Evolutionary conservation across 2,113 vertebrate species (phyloP), one percentile per base, ranked within the genome.

Genomic region (Ochotona princeps): DNA sequence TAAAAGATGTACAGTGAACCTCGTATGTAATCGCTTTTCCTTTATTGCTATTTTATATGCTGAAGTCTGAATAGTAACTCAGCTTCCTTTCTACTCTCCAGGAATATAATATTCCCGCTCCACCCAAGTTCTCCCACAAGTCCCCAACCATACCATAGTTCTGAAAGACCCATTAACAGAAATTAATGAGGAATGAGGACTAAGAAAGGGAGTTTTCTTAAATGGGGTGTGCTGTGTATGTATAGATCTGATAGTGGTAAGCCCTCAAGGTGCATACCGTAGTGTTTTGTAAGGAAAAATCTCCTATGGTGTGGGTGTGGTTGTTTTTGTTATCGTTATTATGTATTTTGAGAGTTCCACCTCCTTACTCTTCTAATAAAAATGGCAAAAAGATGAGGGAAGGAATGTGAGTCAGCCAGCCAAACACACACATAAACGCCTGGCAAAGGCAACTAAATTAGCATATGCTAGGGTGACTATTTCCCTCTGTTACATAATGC

Each of bases 401-500:
- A 93, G 90, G 87, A 95, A 94, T 94, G 92, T 95, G 92, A 95
- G 78, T 90, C 87, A 96, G 95, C 87, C 96, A 96, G 96, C 96
- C 94, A 97, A 95, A 94, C 95, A 87, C 90, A 83, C 93, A 90
- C 35, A 93, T 87, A 96, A 94, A 90, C 2, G 79, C 92, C 96
- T 97, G 97, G 96, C 97, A 97, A 90, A 95, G 94, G 79, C 17
- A 20, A 73, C 93, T 82, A 86, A 94, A 97, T 97, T 97, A 97
- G 97, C 97, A 96, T 97, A 97, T 97, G 97, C 96, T 95, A 94
- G 94, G 85, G 94, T 96, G 96, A 93, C 87, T 95, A 94, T 95
- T 95, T 96, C 96, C 94, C 95, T 96, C 93, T 94, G 96, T 97
- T 96, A 95, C 96, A 97, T 97, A 97, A 97, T 96, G 95, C 95